Evolutionary conservation across 1,140 invertebrate genomes (phyloP).

Genomic region (Heliothis subflexa): DNA sequence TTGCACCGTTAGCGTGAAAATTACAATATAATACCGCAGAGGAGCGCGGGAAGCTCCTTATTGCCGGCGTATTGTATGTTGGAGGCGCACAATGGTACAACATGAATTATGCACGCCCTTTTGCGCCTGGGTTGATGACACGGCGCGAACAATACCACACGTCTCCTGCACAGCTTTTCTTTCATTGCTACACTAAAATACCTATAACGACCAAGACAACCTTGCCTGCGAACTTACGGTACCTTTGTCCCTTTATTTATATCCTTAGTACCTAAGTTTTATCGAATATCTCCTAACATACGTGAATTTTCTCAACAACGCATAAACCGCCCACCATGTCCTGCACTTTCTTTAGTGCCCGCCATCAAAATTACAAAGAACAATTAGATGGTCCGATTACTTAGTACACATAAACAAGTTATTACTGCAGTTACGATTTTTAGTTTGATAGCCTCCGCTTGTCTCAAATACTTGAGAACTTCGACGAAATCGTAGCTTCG

Average conservation of each 20-base stretch:
- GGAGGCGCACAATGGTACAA: slow-evolving; percentile 58
- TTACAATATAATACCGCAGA: slow-evolving; percentile 25
- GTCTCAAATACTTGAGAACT: neutral
- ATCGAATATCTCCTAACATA: too few species aligned
- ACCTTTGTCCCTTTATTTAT: neutral
- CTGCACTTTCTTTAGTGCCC: slow-evolving; percentile 19
- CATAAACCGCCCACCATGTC: neutral
- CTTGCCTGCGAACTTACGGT: slow-evolving; percentile 35
- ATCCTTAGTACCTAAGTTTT: neutral
- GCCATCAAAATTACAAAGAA: slow-evolving; percentile 36
- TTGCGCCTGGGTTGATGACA: slow-evolving; percentile 66
- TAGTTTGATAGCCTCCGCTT: slow-evolving; percentile 24
- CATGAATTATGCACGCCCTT: slow-evolving; percentile 69
- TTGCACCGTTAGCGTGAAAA: slow-evolving; percentile 8
- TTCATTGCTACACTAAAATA: slow-evolving; percentile 14
- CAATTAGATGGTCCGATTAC: slow-evolving; percentile 37
- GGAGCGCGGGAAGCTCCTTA: slow-evolving; percentile 35
- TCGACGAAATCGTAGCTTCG: slow-evolving; percentile 9
- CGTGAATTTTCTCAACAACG: too few species aligned
- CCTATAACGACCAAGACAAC: slow-evolving; percentile 6
- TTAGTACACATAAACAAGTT: slow-evolving; percentile 38
- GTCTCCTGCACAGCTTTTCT: slow-evolving; percentile 41
- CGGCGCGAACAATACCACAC: slow-evolving; percentile 45
- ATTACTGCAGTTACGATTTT: slow-evolving; percentile 18
- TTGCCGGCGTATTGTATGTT: slow-evolving; percentile 37